Conservation (phyloP, 23 tunicate species). For the Trididemnum nubilum region DNA sequence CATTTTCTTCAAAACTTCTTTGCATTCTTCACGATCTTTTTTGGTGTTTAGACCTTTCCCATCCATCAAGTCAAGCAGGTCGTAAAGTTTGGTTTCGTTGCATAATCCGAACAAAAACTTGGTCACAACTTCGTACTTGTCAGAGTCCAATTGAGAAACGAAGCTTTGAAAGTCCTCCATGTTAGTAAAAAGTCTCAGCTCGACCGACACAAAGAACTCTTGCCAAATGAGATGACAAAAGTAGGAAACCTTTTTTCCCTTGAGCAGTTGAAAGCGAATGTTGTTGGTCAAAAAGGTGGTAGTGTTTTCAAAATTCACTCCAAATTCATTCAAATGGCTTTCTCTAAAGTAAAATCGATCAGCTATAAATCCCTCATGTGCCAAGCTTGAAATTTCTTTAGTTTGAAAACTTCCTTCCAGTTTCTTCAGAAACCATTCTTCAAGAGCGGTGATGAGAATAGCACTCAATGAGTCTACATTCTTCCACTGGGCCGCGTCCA, state of each 20-base stretch:
- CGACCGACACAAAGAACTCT: background rate
- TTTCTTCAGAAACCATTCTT: background rate
- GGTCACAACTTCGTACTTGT: background rate
- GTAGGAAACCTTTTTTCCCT: background rate
- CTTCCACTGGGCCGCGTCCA: background rate
- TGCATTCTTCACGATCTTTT: no score
- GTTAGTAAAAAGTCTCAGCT: background rate
- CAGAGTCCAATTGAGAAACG: background rate
- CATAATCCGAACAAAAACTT: background rate
- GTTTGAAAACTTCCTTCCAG: background rate
- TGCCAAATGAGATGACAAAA: background rate
- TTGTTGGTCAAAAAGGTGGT: no score
- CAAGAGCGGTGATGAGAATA: background rate
- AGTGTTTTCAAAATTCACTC: background rate
- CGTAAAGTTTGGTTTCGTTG: background rate
- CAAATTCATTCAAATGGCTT: background rate
- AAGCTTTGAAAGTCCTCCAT: background rate
- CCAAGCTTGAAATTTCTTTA: background rate
- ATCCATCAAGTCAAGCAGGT: background rate
- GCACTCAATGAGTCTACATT: background rate
- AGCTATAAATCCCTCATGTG: background rate
- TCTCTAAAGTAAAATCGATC: background rate
- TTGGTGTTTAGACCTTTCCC: no score
- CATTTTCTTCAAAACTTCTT: no score
- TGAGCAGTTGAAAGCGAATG: no score